Base-by-base conservation (phyloP, 35 echinoderm and acorn worm genomes). In the Patiria miniata region DNA sequence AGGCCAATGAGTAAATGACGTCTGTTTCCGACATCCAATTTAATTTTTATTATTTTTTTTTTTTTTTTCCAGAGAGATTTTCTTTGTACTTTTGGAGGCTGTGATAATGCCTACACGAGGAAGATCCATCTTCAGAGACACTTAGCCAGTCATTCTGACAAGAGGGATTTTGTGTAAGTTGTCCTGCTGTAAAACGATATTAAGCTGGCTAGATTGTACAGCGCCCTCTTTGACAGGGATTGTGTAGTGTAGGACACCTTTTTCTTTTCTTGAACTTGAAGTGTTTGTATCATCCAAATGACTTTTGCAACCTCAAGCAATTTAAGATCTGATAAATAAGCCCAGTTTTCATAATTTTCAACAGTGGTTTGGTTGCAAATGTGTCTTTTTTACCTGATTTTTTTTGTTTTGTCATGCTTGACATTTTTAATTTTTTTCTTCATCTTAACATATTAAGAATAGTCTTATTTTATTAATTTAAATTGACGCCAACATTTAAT, bases 71-170 rank as follows among this genome's bases (percentile, higher is more conserved):
- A 92, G 90, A 86, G 79, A 57, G 84, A 85, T 21, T 92, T 87
- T 47, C 19, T 38, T 40, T 92, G 90, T 77, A 80, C 83, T 5
- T 51, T 81, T 81, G 79, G 83, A 3, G 90, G 84, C 26, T 92
- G 90, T 55, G 52, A 28, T 28, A 92, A 92, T 55, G 30, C 39
- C 37, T 92, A 81, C 59, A 87, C 84, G 32, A 80, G 90, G 28
- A 2, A 92, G 34, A 40, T 55, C 23, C 90, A 92, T 56, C 79
- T 92, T n/a, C 84, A 92, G 34, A 68, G 90, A 73, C 90, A 92
- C 81, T 40, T 88, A 12, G 8, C 44, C n/a, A 88, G 84, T 47
- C 90, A 92, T 29, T 54, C 57, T 37, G 55, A 44, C 22, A 37
- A 56, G 37, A 92, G 83, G 32, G 78, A 69, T 10, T 92, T 92